phyloP scores from a whole-genome alignment of 2,888 invertebrate species.

The Endomychus coccineus region DNA sequence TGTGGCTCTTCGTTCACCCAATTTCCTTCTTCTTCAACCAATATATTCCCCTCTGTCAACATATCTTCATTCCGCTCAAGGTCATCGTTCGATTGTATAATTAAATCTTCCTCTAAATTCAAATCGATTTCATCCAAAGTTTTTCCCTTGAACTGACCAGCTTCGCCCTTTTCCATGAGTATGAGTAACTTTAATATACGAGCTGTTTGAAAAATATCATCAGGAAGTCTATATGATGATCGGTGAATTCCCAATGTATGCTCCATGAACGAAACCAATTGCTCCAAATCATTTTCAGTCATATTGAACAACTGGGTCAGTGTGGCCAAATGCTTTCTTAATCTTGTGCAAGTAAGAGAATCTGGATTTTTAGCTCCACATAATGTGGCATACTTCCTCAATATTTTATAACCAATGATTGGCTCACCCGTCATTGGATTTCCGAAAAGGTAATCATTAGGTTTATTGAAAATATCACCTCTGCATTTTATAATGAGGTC shows the following conservation, averaged over 20 bases:
- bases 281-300: slow-evolving; percentile 25
- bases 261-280: slow-evolving; percentile 26
- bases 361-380: slow-evolving; percentile 24
- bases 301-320: slow-evolving; percentile 26
- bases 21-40: neutral
- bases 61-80: too few relatives aligned
- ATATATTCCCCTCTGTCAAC: too few relatives aligned
- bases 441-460: slow-evolving; percentile 15
- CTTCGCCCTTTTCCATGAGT: slow-evolving; percentile 19
- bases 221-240: slow-evolving; percentile 20
- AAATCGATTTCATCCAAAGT: slow-evolving; percentile 18
- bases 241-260: slow-evolving; percentile 20
- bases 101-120: slow-evolving; percentile 9
- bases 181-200: slow-evolving; percentile 22
- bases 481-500: slow-evolving; percentile 12
- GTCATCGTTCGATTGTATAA: too few relatives aligned
- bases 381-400: slow-evolving; percentile 15
- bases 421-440: slow-evolving; percentile 10
- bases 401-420: slow-evolving; percentile 15
- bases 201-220: slow-evolving; percentile 23
- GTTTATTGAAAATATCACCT: slow-evolving; percentile 3
- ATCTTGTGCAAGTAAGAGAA: slow-evolving; percentile 22
- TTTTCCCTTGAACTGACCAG: slow-evolving; percentile 19
- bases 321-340: slow-evolving; percentile 28
- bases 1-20: neutral